phyloP scores from a whole-genome alignment of 2,113 vertebrate genomes.

The Vulpes ferrilata region DNA sequence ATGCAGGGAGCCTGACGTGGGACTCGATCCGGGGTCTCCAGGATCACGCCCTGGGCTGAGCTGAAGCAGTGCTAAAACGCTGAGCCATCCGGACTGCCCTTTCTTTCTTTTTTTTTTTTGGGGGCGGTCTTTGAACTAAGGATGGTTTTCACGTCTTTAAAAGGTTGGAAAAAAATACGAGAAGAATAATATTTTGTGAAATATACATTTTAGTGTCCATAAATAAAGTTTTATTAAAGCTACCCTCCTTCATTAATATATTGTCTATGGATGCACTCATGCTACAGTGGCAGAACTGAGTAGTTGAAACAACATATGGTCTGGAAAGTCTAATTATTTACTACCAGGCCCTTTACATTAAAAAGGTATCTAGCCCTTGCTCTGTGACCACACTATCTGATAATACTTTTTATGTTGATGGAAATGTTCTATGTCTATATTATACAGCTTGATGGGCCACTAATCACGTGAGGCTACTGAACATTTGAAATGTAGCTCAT shows the following conservation, averaged over 20 bases:
- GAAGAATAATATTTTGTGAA: neutral
- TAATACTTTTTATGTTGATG: neutral
- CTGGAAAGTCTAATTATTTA: neutral
- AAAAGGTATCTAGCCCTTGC: neutral
- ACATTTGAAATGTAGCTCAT: neutral
- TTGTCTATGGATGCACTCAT: neutral
- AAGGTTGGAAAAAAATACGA: neutral
- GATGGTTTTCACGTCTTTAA: neutral
- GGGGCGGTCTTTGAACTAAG: neutral
- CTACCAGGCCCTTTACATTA: neutral
- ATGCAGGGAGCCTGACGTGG: too few species aligned
- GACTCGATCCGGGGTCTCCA: too few species aligned
- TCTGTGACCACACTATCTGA: neutral
- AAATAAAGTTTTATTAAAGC: conserved; percentile 8
- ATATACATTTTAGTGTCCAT: neutral
- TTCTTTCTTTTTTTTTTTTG: neutral
- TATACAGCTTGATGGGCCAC: neutral
- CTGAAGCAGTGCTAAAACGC: too few species aligned
- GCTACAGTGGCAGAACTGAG: neutral
- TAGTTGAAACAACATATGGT: neutral
- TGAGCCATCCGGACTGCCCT: too few species aligned
- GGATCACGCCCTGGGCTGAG: too few species aligned
- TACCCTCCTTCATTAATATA: conserved; percentile 15
- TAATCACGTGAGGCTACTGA: neutral
- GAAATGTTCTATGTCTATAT: neutral